phyloP scores from a whole-genome alignment of 2,888 invertebrate genomes.

The Biston stratarius region DNA sequence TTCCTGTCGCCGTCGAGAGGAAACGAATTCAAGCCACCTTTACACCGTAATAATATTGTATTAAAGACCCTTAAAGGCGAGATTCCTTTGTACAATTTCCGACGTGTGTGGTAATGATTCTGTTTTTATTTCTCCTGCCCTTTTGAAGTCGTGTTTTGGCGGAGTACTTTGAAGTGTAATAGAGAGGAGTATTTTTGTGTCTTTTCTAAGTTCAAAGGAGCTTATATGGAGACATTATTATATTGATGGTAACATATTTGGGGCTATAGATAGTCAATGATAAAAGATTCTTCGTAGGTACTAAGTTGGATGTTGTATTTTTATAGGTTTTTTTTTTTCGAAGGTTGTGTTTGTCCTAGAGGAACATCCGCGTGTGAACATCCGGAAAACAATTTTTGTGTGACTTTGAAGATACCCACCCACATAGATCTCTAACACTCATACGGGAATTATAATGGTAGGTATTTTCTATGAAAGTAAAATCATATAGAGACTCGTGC shows the following conservation, averaged over 20 bases:
- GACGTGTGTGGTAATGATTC: constrained; percentile 38
- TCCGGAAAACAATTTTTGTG: too few species aligned
- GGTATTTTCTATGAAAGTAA: too few species aligned
- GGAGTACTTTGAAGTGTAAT: constrained; percentile 32
- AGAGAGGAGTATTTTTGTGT: constrained; percentile 19
- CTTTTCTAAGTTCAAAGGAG: constrained; percentile 15
- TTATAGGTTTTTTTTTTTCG: too few species aligned
- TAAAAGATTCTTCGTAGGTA: background rate
- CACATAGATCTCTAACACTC: too few species aligned
- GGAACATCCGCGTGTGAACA: too few species aligned
- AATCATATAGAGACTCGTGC: too few species aligned
- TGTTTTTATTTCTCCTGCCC: constrained; percentile 29
- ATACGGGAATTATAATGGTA: too few species aligned
- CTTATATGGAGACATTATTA: constrained; percentile 18
- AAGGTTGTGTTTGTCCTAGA: too few species aligned
- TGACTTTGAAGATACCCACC: too few species aligned
- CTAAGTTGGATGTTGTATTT: too few species aligned
- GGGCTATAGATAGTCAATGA: background rate
- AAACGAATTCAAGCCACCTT: constrained; percentile 64
- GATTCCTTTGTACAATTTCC: constrained; percentile 52
- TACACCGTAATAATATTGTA: constrained; percentile 61
- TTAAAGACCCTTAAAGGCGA: constrained; percentile 54
- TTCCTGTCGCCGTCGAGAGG: constrained; percentile 64
- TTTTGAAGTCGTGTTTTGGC: constrained; percentile 29
- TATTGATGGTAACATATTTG: constrained; percentile 1